These are phyloP conservation scores for Polydrusus tereticollis DNA, from an alignment of 2,888 invertebrate genomes.

Conservation along the genomic window DNA sequence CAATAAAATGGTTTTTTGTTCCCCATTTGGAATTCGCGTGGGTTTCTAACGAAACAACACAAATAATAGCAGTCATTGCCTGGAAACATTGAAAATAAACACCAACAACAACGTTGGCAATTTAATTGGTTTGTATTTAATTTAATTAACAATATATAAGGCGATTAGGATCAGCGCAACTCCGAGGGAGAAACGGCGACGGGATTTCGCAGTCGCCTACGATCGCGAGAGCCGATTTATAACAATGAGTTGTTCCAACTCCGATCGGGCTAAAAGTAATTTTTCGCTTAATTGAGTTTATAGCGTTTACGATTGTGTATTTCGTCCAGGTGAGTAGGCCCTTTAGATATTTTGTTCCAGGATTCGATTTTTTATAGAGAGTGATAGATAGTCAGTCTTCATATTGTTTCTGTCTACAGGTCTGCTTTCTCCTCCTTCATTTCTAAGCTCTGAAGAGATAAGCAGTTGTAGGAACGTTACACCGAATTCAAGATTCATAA, in stretches of 20 bases:
- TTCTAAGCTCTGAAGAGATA: too few species aligned
- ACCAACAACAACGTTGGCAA: constrained; percentile 31
- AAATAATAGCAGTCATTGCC: constrained; percentile 19
- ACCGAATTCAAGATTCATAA: too few species aligned
- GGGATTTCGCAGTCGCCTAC: constrained; percentile 11
- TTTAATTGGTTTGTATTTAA: constrained; percentile 52
- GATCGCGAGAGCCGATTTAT: constrained; percentile 46
- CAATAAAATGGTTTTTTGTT: too few species aligned
- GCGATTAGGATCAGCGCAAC: constrained; percentile 51
- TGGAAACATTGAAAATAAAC: constrained; percentile 26
- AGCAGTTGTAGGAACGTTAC: too few species aligned
- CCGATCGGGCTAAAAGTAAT: constrained; percentile 50
- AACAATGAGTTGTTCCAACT: constrained; percentile 40
- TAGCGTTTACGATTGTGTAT: constrained; percentile 49
- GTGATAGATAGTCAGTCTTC: background rate
- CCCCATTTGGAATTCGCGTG: too few species aligned
- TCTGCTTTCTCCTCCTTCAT: too few species aligned
- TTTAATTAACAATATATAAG: constrained; percentile 55
- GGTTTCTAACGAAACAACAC: background rate
- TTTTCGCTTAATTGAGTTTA: constrained; percentile 55
- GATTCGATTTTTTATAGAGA: background rate
- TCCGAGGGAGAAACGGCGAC: constrained; percentile 18
- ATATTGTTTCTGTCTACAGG: too few species aligned
- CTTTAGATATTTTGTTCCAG: background rate
- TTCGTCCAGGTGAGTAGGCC: constrained; percentile 37